A percentile compares a stretch with the other conserved stretches of the same genome.
Conservation (phyloP, 2,113 vertebrate genomes). For the Agapornis roseicollis region DNA sequence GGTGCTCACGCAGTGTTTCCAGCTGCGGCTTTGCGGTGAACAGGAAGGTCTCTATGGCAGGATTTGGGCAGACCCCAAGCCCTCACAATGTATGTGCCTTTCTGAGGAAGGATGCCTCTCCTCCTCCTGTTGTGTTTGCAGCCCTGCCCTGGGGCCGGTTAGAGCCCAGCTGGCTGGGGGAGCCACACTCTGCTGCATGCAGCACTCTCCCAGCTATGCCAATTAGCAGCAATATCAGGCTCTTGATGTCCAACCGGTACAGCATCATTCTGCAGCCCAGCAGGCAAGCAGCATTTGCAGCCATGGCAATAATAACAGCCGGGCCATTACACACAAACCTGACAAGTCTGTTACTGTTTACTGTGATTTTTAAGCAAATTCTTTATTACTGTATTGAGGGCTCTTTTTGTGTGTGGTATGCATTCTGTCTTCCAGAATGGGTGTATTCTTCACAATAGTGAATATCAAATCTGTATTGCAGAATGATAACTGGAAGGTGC, state of each 20-base stretch:
- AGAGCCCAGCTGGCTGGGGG: not conserved
- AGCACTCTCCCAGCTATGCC: rapidly evolving
- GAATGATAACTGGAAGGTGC: not conserved
- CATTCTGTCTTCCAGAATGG: not conserved
- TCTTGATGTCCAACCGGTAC: rapidly evolving
- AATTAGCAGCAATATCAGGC: not conserved
- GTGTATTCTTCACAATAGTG: not conserved
- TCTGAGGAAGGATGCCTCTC: not conserved
- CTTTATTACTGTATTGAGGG: not conserved
- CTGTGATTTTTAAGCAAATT: conserved; percentile 12
- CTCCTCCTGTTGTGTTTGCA: rapidly evolving
- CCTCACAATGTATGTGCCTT: rapidly evolving
- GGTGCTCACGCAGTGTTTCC: not conserved
- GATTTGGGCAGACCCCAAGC: not conserved
- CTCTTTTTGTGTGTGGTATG: not conserved
- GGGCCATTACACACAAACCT: not conserved
- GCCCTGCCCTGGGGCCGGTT: not conserved
- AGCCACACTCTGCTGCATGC: rapidly evolving
- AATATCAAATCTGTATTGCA: not conserved
- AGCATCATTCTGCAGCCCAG: not conserved
- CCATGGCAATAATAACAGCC: not conserved
- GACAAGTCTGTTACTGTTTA: not conserved
- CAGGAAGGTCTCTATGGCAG: rapidly evolving
- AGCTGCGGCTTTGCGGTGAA: rapidly evolving
- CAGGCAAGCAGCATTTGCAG: not conserved